Conservation (phyloP, 1,140 invertebrate species). For the Penaeus chinensis region DNA sequence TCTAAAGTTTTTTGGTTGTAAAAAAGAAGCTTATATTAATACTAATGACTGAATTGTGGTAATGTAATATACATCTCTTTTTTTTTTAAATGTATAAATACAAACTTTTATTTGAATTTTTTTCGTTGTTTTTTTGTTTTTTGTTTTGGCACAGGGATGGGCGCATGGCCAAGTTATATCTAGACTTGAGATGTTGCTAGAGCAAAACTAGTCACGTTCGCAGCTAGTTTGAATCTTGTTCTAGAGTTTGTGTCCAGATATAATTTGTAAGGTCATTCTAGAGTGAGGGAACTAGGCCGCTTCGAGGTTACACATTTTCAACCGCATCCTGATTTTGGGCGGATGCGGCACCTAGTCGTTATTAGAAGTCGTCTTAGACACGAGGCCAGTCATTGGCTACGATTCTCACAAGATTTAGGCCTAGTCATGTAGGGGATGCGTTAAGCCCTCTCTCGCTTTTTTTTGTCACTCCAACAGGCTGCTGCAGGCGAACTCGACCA, state of each 20-base stretch:
- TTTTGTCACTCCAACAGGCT: not conserved
- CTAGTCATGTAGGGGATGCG: slow-evolving; percentile 31
- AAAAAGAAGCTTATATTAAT: slow-evolving; percentile 9
- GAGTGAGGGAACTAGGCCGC: slow-evolving; percentile 45
- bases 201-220: slow-evolving; percentile 17
- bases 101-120: no score
- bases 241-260: slow-evolving; percentile 41
- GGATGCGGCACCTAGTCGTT: not conserved
- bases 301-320: not conserved
- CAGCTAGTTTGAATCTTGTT: slow-evolving; percentile 14
- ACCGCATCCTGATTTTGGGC: not conserved
- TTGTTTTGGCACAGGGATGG: slow-evolving; percentile 48
- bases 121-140: slow-evolving; percentile 16
- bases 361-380: not conserved
- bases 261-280: slow-evolving; percentile 41
- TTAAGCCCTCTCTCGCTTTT: slow-evolving; percentile 39
- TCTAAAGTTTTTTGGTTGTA: slow-evolving; percentile 43
- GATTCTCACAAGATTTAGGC: slow-evolving; percentile 39
- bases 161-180: slow-evolving; percentile 52
- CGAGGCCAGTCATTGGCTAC: slow-evolving; percentile 50
- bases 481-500: no score
- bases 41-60: slow-evolving; percentile 34
- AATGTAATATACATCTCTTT: slow-evolving; percentile 40
- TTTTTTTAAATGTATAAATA: not conserved
- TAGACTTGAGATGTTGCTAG: slow-evolving; percentile 20